phyloP scores from a whole-genome alignment of 2,888 invertebrate genomes.

The Stramonita haemastoma region DNA sequence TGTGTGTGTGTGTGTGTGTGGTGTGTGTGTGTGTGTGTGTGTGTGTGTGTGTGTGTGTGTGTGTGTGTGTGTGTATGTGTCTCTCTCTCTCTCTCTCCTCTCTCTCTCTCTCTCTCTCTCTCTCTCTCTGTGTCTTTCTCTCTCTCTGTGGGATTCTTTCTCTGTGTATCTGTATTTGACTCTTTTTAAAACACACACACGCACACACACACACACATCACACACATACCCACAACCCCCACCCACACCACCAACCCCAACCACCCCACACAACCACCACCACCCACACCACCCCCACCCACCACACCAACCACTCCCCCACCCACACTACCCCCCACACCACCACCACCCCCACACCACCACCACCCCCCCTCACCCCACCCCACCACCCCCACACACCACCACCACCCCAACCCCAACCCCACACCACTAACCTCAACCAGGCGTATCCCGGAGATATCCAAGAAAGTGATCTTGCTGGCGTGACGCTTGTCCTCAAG shows the following conservation, averaged over 20 bases:
- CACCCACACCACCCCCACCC: background rate
- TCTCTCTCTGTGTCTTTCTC: no score
- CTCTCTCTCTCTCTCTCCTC: background rate
- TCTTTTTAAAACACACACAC: no score
- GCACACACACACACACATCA: background rate
- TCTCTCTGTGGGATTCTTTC: no score
- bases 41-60: background rate
- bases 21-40: background rate
- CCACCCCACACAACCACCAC: background rate
- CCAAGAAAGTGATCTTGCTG: constrained; percentile 62
- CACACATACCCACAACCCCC: background rate
- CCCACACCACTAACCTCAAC: constrained; percentile 52
- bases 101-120: no score
- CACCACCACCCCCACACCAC: background rate
- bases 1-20: background rate
- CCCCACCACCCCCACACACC: constrained; percentile 15
- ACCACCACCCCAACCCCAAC: no score
- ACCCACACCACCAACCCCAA: background rate
- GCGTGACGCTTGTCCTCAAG: constrained; percentile 67
- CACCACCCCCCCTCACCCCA: constrained; percentile 26
- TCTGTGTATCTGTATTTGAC: no score
- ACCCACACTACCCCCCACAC: background rate
- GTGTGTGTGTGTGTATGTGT: background rate
- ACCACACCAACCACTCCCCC: background rate
- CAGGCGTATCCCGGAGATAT: constrained; percentile 65